A percentile compares a stretch with the other conserved stretches of the same genome.
Evolutionary conservation across 2,888 invertebrate genomes (phyloP).

Genomic region (Temnothorax rugatulus): DNA sequence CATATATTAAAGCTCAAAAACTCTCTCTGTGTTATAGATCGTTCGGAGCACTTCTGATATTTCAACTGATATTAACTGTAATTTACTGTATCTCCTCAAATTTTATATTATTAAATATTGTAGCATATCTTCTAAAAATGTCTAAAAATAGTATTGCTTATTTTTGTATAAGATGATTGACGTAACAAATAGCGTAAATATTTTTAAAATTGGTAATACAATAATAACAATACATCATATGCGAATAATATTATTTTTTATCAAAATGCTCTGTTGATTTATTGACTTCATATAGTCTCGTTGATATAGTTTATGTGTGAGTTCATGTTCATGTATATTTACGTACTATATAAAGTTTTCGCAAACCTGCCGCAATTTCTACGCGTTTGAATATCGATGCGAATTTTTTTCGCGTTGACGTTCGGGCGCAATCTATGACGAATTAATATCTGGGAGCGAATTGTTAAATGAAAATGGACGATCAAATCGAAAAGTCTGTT

Average conservation of each 20-base stretch:
- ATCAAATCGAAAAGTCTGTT: slow-evolving; percentile 49
- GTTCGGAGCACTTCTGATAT: neutral
- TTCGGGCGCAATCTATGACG: slow-evolving; percentile 35
- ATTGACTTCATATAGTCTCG: slow-evolving; percentile 61
- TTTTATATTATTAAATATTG: neutral
- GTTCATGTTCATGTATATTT: slow-evolving; percentile 53
- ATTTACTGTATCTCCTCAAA: neutral
- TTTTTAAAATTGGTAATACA: neutral
- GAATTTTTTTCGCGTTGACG: slow-evolving; percentile 16
- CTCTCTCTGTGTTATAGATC: neutral
- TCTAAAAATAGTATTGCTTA: neutral
- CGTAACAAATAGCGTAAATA: neutral
- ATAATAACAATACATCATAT: neutral
- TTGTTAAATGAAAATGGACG: slow-evolving; percentile 53
- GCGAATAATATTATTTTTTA: slow-evolving; percentile 18
- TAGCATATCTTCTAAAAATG: neutral
- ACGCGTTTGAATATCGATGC: slow-evolving; percentile 43
- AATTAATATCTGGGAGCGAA: slow-evolving; percentile 53
- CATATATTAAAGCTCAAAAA: neutral
- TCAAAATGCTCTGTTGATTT: slow-evolving; percentile 38
- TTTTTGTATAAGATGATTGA: neutral
- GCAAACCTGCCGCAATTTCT: slow-evolving; percentile 28
- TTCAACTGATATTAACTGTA: neutral
- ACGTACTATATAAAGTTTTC: slow-evolving; percentile 26
- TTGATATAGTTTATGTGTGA: slow-evolving; percentile 1